Base-by-base conservation (phyloP, 2,113 vertebrate species). In the Pachycephala philippinensis region DNA sequence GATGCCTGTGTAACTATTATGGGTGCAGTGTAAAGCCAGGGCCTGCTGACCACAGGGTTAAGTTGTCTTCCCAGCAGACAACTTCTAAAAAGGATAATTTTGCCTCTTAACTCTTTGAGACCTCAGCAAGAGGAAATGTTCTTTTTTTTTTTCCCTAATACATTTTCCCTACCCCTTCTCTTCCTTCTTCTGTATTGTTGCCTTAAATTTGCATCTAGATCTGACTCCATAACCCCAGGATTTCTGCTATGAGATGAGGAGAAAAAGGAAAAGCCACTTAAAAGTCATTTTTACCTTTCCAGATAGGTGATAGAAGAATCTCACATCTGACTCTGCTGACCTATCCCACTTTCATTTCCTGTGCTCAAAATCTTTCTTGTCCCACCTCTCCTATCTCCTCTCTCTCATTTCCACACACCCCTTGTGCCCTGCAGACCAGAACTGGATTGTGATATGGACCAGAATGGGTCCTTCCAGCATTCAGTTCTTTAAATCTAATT, bases 61-160 rank as follows among this genome's bases (percentile, higher is more conserved):
- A 89, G 79, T 90, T 82, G 83, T 83, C 94, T 97, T 97, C 93
- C 85, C 91, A 94, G 87, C 83, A 97, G 90, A 87, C 60, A 90
- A 5, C 65, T 94, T 94, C 65, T 83, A 39, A 89, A 90, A 89
- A 35, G 28, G 54, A 39, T 72, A 56, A 60, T 94, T 95, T 80
- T 87, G 19, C 49, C n/a, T 95, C 52, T 94, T 96, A 95, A 96
- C 88, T 94, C 93, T 89, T 85, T 50, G 45, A 92, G 54, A 47
- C 21, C 23, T 88, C 75, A 44, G 15, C 33, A 84, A 90, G 33
- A 89, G 49, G 57, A 85, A 83, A 10, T 35, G 4, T 26, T 78
- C 4, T 9, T n/a, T 61, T 26, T 26, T 45, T 42, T 50, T 26
- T 2, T 39, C 37, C 23, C 24, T 64, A 14, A 26, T 42, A 44